These are phyloP conservation scores for Aphrocallistes beatrix DNA, from an alignment of 37 sponge, comb jelly and placozoan species.

Conservation along the genomic window DNA sequence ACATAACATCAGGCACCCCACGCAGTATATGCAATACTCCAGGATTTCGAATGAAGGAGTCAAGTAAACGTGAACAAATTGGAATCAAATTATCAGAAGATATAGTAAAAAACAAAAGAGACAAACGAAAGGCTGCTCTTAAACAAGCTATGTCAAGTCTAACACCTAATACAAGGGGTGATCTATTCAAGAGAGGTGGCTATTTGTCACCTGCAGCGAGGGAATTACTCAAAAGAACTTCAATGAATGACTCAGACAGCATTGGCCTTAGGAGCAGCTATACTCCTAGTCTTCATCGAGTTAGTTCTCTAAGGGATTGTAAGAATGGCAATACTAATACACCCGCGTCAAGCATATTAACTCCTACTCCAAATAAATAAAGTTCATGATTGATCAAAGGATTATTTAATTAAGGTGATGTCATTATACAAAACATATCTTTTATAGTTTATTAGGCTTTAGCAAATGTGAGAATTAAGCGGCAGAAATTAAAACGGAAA, in stretches of 20 bases:
- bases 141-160: not conserved
- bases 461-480: no score
- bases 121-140: conserved; percentile 1
- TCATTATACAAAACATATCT: no score
- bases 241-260: not conserved
- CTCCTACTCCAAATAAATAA: not conserved
- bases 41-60: not conserved
- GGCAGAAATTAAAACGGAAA: no score
- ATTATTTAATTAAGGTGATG: no score
- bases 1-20: not conserved
- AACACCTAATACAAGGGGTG: not conserved
- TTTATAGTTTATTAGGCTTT: no score
- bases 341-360: not conserved
- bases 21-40: not conserved
- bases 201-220: not conserved
- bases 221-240: not conserved
- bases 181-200: not conserved
- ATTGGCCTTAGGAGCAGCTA: conserved; percentile 5
- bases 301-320: not conserved
- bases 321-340: not conserved
- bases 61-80: not conserved
- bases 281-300: not conserved
- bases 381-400: no score
- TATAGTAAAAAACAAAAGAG: not conserved
- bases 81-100: not conserved